A percentile compares a stretch with the other conserved stretches of the same genome.
Evolutionary conservation across 1,140 invertebrate genomes (phyloP).

Genomic region (Drosophila bifasciata): DNA sequence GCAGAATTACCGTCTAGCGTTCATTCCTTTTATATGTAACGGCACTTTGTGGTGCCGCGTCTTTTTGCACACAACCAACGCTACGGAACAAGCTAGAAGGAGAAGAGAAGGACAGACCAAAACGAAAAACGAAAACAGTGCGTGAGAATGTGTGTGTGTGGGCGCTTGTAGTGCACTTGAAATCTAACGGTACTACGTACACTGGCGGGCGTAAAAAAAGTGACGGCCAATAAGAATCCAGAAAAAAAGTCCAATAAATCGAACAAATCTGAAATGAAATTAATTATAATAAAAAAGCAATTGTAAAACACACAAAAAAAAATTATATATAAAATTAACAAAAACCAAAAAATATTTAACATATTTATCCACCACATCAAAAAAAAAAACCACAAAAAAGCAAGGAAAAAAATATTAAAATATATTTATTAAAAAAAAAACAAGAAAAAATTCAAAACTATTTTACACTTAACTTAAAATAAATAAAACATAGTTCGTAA

Average conservation of each 20-base stretch:
- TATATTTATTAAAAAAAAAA: constrained; percentile 30
- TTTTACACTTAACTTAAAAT: constrained; percentile 30
- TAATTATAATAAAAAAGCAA: constrained; percentile 23
- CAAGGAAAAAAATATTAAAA: constrained; percentile 31
- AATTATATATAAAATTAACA: constrained; percentile 29
- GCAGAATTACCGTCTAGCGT: constrained; percentile 19
- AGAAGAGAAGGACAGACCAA: not conserved
- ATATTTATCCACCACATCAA: not conserved
- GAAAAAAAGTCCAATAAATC: constrained; percentile 4
- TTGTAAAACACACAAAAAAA: constrained; percentile 6
- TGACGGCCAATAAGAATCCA: constrained; percentile 9
- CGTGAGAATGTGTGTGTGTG: constrained; percentile 40
- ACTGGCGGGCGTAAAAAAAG: constrained; percentile 38
- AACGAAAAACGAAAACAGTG: constrained; percentile 8
- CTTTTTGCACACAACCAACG: constrained; percentile 24
- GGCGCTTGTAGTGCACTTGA: constrained; percentile 6
- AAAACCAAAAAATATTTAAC: constrained; percentile 4
- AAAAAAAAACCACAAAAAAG: constrained; percentile 16
- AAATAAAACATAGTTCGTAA: constrained; percentile 14
- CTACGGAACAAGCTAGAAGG: constrained; percentile 1
- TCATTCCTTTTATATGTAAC: constrained; percentile 47
- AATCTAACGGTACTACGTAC: constrained; percentile 56
- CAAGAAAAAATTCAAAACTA: constrained; percentile 32
- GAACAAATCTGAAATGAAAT: constrained; percentile 31
- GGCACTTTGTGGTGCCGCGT: constrained; percentile 27